These are phyloP conservation scores for Apamea epomidion DNA, from an alignment of 2,888 invertebrate genomes.

Conservation along the genomic window DNA sequence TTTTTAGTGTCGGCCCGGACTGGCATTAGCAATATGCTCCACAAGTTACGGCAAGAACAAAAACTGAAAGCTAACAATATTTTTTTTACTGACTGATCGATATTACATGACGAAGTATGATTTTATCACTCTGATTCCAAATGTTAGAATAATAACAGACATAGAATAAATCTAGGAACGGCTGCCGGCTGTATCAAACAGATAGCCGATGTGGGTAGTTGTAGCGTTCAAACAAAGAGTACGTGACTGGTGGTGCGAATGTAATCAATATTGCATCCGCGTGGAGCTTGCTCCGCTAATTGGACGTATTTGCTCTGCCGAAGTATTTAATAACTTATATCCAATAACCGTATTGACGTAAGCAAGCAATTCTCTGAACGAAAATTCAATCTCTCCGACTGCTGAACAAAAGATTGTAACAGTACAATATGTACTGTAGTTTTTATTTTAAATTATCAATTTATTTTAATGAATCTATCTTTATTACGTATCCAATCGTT, in stretches of 20 bases:
- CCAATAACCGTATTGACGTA: constrained; percentile 26
- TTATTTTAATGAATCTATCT: constrained; percentile 23
- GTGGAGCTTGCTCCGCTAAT: constrained; percentile 50
- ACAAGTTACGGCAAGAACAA: constrained; percentile 77
- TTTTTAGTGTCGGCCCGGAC: constrained; percentile 82
- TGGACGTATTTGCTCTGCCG: constrained; percentile 51
- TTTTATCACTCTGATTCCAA: constrained; percentile 7
- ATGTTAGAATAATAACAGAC: constrained; percentile 2
- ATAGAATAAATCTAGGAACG: constrained; percentile 24
- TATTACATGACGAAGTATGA: constrained; percentile 46
- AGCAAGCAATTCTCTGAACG: constrained; percentile 5
- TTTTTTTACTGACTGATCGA: constrained; percentile 69
- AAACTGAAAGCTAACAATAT: constrained; percentile 72
- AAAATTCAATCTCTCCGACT: constrained; percentile 17
- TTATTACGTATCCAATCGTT: constrained; percentile 32
- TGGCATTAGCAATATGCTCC: constrained; percentile 83
- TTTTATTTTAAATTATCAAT: constrained; percentile 6
- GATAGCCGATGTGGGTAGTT: constrained; percentile 39
- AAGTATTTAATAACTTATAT: constrained; percentile 50
- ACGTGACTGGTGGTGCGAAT: constrained; percentile 57
- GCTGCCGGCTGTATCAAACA: constrained; percentile 28
- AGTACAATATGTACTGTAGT: not conserved
- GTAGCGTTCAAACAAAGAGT: constrained; percentile 56
- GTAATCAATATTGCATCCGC: constrained; percentile 67
- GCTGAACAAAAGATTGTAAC: not conserved